These are phyloP conservation scores for Sphenopsis melanotis DNA, from an alignment of 2,797 vertebrate genomes.

Conservation along the genomic window DNA sequence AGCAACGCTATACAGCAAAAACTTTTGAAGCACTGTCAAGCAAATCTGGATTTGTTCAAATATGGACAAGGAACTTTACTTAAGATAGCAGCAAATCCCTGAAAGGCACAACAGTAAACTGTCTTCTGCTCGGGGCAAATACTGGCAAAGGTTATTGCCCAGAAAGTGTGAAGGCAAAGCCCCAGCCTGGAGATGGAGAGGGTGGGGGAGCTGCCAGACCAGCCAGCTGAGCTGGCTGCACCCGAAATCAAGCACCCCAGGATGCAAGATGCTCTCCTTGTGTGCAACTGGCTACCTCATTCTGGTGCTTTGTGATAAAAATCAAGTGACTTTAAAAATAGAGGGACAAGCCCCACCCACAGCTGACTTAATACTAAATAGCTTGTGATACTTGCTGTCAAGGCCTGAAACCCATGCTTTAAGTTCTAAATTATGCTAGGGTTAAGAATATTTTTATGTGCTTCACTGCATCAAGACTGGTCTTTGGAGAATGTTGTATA, in stretches of 20 bases:
- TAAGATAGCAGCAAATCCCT: neutral
- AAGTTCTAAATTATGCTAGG: neutral
- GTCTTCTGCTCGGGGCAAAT: neutral
- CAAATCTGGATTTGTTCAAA: neutral
- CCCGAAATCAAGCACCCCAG: neutral
- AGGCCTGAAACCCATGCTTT: neutral
- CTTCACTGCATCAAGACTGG: neutral
- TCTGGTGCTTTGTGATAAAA: neutral
- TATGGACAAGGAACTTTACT: neutral
- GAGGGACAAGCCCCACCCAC: neutral
- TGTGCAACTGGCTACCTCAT: neutral
- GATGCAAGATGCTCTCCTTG: neutral
- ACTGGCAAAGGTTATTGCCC: neutral
- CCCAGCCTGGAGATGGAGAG: neutral
- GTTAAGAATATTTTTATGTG: neutral
- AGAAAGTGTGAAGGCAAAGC: neutral
- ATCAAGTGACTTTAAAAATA: neutral
- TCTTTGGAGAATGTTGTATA: constrained; percentile 24
- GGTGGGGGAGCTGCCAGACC: neutral
- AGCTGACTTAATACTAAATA: neutral
- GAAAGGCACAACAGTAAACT: neutral
- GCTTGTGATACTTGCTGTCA: neutral
- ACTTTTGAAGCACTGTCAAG: neutral
- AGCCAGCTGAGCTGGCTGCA: neutral
- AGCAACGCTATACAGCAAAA: neutral